Conservation (phyloP, 2,797 vertebrate species). For the Gadopsis bispinosus region DNA sequence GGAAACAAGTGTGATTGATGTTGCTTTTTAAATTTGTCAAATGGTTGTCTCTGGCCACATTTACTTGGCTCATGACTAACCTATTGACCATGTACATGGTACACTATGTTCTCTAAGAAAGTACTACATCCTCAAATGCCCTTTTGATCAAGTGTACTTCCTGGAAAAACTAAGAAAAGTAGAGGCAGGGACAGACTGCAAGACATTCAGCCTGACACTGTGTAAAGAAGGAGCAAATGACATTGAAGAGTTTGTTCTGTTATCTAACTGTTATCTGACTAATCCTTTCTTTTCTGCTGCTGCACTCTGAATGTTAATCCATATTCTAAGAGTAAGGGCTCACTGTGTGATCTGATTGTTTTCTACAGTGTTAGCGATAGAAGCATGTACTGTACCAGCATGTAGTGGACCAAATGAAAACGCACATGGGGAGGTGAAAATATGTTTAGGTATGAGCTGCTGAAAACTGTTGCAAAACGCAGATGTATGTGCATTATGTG, state of each 20-base stretch:
- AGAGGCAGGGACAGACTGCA: background rate
- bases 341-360: conserved; percentile 23
- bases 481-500: too few relatives aligned
- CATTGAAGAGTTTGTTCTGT: background rate
- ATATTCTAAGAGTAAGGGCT: conserved; percentile 14
- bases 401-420: background rate
- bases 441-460: background rate
- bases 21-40: background rate
- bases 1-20: background rate
- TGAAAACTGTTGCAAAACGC: background rate
- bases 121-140: background rate
- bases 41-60: background rate
- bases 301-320: conserved; percentile 11
- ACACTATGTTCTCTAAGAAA: background rate
- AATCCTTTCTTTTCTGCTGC: background rate
- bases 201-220: background rate
- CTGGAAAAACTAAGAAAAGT: background rate
- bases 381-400: background rate
- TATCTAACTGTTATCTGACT: background rate
- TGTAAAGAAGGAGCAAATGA: background rate
- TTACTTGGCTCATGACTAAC: background rate
- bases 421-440: background rate
- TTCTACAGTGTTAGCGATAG: background rate
- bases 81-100: background rate
- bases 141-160: background rate